Base-by-base conservation (phyloP, 2,888 invertebrate species). In the Chymomyza amoena region DNA sequence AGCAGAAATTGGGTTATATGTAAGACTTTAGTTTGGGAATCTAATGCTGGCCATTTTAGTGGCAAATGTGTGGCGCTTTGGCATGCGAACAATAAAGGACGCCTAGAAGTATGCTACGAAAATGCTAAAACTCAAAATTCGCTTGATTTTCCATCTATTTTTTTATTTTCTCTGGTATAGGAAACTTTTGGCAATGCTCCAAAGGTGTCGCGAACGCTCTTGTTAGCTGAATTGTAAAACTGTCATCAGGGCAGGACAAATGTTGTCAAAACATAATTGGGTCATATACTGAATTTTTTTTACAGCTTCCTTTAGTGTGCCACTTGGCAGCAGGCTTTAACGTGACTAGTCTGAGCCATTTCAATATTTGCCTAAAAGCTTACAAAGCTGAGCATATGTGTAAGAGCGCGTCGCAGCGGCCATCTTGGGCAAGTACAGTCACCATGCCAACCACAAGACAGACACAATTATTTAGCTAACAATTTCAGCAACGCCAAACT, bases 401-500 rank as follows among this genome's bases (percentile, higher is more conserved):
- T 4, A 7, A 9, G 52, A 9, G 18, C 10, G 16, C 15, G 18
- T 6, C 1, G 3, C 7, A 16, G 4, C 1, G 15, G 15, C n/a
- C 1, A 51, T 51, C n/a, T 15, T 51, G n/a, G 6, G 6, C 1
- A 6, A 9, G 56, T 25, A 20, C 56, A 18, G 56, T 56, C 32
- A 32, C 32, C 32, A 66, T 65, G 70, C 59, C 68, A 52, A 77
- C 87, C 84, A 66, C 86, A 79, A 85, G 77, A 79, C 84, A 84
- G 73, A 81, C 77, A 73, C 86, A 85, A 83, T 84, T 84, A 87
- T 85, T 85, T 81, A 69, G 78, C 79, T 79, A 87, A 73, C 85
- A 87, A 75, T 75, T 79, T 79, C 36, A 72, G 74, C 54, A 74
- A 67, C 71, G 77, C 68, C 76, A 78, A 84, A 84, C 77, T 81